Evolutionary conservation across 2,113 vertebrate species (phyloP).

Genomic region (Chelonoidis abingdonii): DNA sequence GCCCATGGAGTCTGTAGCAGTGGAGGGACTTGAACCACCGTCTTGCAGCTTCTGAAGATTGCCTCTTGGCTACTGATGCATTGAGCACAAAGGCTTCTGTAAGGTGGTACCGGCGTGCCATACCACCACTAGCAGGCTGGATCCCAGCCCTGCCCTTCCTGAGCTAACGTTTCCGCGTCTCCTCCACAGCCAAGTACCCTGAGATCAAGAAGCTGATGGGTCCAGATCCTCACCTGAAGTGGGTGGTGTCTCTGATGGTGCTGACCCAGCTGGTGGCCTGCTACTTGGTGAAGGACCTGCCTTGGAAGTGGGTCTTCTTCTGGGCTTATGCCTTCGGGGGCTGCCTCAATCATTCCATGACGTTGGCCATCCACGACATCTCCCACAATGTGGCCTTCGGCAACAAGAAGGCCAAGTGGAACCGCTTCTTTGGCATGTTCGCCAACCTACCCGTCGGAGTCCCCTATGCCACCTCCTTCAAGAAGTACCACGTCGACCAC

Average conservation of each 20-base stretch:
- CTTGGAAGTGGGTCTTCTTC: conserved; percentile 50
- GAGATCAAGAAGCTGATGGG: conserved; percentile 52
- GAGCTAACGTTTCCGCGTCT: not conserved
- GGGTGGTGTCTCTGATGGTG: conserved; percentile 39
- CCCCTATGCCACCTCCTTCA: conserved; percentile 39
- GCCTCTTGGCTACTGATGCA: too few relatives aligned
- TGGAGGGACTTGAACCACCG: too few relatives aligned
- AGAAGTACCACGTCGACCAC: conserved; percentile 54
- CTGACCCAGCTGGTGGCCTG: conserved; percentile 21
- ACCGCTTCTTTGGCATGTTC: conserved; percentile 38
- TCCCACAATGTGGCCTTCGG: conserved; percentile 49
- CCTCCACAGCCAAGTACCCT: conserved; percentile 29
- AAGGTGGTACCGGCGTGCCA: too few relatives aligned
- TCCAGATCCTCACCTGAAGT: conserved; percentile 34
- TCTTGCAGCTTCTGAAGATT: too few relatives aligned
- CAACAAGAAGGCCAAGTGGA: conserved; percentile 19
- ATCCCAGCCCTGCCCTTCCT: not conserved
- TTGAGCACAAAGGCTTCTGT: too few relatives aligned
- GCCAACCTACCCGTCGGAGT: conserved; percentile 48
- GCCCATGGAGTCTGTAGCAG: too few relatives aligned
- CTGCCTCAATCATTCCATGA: conserved; percentile 39
- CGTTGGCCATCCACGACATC: conserved; percentile 52
- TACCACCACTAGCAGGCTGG: too few relatives aligned
- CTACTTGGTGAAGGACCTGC: conserved; percentile 31
- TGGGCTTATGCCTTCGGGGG: conserved; percentile 44